A percentile compares a stretch with the other conserved stretches of the same genome.
These are phyloP conservation scores for Labeo calbasu DNA, from an alignment of 2,797 vertebrate species.

Conservation along the genomic window DNA sequence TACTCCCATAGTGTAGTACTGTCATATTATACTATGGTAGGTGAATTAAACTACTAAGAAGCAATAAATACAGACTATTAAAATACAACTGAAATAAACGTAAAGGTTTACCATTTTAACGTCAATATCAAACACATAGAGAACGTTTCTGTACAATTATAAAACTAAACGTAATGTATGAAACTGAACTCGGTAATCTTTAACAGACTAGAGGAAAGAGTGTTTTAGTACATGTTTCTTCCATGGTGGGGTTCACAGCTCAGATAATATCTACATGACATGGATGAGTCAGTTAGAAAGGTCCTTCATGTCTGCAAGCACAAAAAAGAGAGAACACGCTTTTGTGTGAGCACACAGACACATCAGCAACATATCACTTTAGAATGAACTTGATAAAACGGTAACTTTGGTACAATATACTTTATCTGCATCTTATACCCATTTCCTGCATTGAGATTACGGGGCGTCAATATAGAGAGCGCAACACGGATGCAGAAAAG, in stretches of 20 bases:
- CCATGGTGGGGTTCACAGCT: constrained; percentile 28
- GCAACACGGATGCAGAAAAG: not conserved
- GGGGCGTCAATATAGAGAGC: not conserved
- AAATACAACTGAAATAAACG: not conserved
- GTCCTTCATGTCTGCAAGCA: constrained; percentile 22
- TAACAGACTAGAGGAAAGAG: not conserved
- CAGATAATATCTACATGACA: constrained; percentile 25
- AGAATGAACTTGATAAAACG: not conserved
- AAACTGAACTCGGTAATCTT: not conserved
- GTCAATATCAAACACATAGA: not conserved
- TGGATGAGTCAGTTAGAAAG: constrained; percentile 12
- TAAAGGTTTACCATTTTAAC: not conserved
- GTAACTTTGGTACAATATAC: not conserved
- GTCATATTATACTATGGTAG: not conserved
- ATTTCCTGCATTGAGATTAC: not conserved
- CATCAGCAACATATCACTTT: not conserved
- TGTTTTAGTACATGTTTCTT: constrained; percentile 57
- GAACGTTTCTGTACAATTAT: not conserved
- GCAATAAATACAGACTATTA: not conserved
- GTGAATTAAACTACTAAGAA: not conserved
- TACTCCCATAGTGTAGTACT: not conserved
- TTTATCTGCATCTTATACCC: not conserved
- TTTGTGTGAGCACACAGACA: not conserved
- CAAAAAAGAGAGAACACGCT: not conserved
- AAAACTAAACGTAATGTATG: not conserved